A percentile compares a stretch with the other conserved stretches of the same genome.
These are phyloP conservation scores for Mayetiola destructor DNA, from an alignment of 2,888 invertebrate species.

Conservation along the genomic window DNA sequence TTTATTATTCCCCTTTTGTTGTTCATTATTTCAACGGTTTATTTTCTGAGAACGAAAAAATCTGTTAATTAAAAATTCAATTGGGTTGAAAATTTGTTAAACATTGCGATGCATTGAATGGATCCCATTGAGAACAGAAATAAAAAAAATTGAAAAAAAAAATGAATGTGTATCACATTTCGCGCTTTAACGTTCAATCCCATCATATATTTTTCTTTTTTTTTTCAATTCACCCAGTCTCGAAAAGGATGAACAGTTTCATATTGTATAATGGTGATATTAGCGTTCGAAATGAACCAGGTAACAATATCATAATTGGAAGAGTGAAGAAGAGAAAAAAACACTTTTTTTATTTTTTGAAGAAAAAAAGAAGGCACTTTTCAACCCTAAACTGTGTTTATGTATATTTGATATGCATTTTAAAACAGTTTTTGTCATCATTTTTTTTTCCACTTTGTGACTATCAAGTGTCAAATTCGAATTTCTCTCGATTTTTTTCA, in stretches of 20 bases:
- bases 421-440: neutral
- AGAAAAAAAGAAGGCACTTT: too few species aligned
- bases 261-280: neutral
- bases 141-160: neutral
- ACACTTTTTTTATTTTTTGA: too few species aligned
- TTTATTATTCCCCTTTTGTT: too few species aligned
- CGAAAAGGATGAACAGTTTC: neutral
- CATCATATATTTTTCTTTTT: neutral
- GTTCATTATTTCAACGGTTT: too few species aligned
- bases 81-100: slow-evolving; percentile 7
- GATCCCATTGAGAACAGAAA: neutral
- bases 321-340: too few species aligned
- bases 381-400: too few species aligned
- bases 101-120: too few species aligned
- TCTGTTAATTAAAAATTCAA: slow-evolving; percentile 13
- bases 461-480: slow-evolving; percentile 7
- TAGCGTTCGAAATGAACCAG: neutral
- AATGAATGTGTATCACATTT: slow-evolving; percentile 11
- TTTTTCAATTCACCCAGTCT: neutral
- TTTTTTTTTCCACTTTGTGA: neutral
- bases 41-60: neutral
- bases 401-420: neutral
- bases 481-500: neutral
- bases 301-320: neutral
- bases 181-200: too few species aligned